These are phyloP conservation scores for Plutella xylostella DNA, from an alignment of 2,888 invertebrate genomes.

Conservation along the genomic window DNA sequence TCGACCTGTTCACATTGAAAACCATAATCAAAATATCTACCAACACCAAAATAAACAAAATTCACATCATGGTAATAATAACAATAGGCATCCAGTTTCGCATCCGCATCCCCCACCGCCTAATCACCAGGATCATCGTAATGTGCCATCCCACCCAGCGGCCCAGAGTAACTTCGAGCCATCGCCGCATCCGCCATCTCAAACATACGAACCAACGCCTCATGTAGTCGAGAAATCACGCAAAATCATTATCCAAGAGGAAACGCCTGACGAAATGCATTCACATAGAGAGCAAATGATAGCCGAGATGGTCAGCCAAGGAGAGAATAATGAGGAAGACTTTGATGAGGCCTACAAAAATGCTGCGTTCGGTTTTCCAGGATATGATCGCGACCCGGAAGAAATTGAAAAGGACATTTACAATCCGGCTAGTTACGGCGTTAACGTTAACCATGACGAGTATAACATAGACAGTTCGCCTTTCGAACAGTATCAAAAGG, in stretches of 20 bases:
- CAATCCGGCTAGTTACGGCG: constrained; percentile 43
- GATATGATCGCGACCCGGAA: constrained; percentile 31
- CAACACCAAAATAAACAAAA: constrained; percentile 13
- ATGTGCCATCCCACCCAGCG: neutral
- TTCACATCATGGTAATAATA: constrained; percentile 9
- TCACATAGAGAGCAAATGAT: constrained; percentile 37
- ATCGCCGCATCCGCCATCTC: constrained; percentile 9
- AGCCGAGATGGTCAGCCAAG: constrained; percentile 37
- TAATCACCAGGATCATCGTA: neutral
- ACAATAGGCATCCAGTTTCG: neutral
- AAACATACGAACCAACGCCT: constrained; percentile 21
- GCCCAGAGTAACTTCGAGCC: constrained; percentile 13
- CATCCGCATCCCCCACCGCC: neutral
- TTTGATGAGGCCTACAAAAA: constrained; percentile 58
- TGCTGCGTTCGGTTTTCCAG: constrained; percentile 54
- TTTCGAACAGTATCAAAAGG: constrained; percentile 45
- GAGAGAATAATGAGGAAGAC: constrained; percentile 54
- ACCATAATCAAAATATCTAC: neutral
- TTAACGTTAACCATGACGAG: constrained; percentile 29
- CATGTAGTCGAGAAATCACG: constrained; percentile 45
- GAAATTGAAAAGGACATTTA: constrained; percentile 47
- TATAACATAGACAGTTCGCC: constrained; percentile 31
- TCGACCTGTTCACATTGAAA: neutral
- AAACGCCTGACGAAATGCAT: constrained; percentile 40
- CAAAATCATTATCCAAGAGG: constrained; percentile 42